Evolutionary conservation across 1,140 invertebrate genomes (phyloP).

Genomic region (Anagrus nilaparvatae): DNA sequence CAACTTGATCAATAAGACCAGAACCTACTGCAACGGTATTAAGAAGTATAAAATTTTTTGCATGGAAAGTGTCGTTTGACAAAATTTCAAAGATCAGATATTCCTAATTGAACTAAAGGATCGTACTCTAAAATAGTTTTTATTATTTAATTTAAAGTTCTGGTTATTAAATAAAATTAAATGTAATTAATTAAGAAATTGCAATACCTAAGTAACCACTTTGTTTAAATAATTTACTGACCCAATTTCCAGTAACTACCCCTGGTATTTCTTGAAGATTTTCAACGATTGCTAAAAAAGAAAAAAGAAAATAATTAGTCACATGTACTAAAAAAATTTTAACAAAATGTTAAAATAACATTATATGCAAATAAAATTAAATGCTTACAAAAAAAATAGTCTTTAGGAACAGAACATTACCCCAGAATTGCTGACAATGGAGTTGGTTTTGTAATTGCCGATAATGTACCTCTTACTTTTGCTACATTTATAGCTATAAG

Average conservation of each 20-base stretch:
- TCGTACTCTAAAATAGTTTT: conserved; percentile 85
- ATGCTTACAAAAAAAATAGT: conserved; percentile 76
- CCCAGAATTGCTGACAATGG: conserved; percentile 68
- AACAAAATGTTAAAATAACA: too few species aligned
- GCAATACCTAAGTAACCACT: conserved; percentile 92
- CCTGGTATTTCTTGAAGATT: conserved; percentile 63
- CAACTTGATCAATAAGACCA: conserved; percentile 64
- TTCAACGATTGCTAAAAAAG: too few species aligned
- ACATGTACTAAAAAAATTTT: too few species aligned
- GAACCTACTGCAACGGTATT: conserved; percentile 68
- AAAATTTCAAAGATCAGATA: conserved; percentile 74
- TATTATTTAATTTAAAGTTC: too few species aligned
- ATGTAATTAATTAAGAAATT: too few species aligned
- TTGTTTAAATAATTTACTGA: conserved; percentile 83
- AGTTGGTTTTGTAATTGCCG: conserved; percentile 79
- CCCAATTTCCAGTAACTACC: conserved; percentile 76
- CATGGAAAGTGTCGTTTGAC: conserved; percentile 67
- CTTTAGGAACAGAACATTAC: conserved; percentile 71
- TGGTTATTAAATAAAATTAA: too few species aligned
- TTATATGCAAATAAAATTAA: too few species aligned
- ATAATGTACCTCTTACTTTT: conserved; percentile 75
- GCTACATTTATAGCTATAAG: conserved; percentile 78
- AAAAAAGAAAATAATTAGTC: too few species aligned
- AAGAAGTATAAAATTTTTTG: conserved; percentile 62
- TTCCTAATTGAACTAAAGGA: conserved; percentile 74